These are phyloP conservation scores for Megaceryle torquata DNA, from an alignment of 2,113 vertebrate genomes.

Conservation along the genomic window DNA sequence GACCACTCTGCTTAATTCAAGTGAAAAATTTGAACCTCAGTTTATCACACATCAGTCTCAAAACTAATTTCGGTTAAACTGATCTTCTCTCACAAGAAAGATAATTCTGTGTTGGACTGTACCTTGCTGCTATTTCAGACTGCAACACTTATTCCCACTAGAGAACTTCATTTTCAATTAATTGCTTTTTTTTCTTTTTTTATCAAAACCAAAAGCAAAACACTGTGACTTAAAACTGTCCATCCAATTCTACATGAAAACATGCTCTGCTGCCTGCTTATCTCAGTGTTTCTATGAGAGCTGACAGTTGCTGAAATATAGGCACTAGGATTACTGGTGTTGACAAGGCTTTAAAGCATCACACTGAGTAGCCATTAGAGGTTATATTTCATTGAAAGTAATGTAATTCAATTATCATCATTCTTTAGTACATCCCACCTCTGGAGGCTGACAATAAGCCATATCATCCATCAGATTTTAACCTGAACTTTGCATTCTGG, in stretches of 20 bases:
- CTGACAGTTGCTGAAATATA: slow-evolving; percentile 70
- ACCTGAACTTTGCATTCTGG: slow-evolving; percentile 51
- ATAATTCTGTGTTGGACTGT: background rate
- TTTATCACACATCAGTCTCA: background rate
- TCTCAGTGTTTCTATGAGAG: slow-evolving; percentile 42
- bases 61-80: background rate
- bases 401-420: slow-evolving; percentile 68
- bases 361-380: slow-evolving; percentile 65
- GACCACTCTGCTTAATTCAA: background rate
- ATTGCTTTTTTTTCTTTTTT: background rate
- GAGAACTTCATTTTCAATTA: background rate
- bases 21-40: background rate
- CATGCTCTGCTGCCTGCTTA: slow-evolving; percentile 22
- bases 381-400: slow-evolving; percentile 66
- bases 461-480: slow-evolving; percentile 59
- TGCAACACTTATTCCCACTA: background rate
- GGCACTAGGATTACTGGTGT: slow-evolving; percentile 60
- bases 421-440: slow-evolving; percentile 41
- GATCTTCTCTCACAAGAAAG: background rate
- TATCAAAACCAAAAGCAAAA: slow-evolving; percentile 10
- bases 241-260: background rate
- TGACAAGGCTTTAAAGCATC: slow-evolving; percentile 70
- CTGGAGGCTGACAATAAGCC: slow-evolving; percentile 39
- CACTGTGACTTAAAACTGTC: slow-evolving; percentile 28
- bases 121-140: background rate